Evolutionary conservation across 2,797 vertebrate genomes (phyloP), one percentile per base, ranked within the genome.

Genomic region (Rhynchotus rufescens): DNA sequence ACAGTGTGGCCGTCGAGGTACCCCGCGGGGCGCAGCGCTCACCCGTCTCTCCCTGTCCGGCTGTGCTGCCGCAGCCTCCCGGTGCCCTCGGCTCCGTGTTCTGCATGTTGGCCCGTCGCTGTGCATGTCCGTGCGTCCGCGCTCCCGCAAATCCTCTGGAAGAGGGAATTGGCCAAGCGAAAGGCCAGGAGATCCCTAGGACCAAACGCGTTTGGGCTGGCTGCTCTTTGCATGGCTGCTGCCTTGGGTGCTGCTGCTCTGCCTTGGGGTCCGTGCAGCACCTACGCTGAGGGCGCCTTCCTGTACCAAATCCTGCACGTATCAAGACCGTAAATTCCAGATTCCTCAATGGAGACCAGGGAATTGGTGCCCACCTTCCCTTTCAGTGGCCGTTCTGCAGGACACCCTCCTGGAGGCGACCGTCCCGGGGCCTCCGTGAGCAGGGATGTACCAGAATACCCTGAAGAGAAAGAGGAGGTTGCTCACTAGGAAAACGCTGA

Each of bases 1-100:
- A 98, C 98, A 98, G 98, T 87, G 98, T 98, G 79, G 99, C 99
- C 34, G 98, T 99, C 30, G 98, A 99, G 99, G 99, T 99, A 98
- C 94, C 88, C 97, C 64, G 25, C 12, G n/a, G 90, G 93, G 77
- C 60, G 2, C 92, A n/a, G 79, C 81, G 57, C 90, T 59, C 84
- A 22, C 26, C 0, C 16, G 17, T 54, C 52, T 12, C 80, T 34
- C 61, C 62, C 90, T 71, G 40, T 44, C 75, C 28, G 0, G 86
- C 69, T 94, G 14, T 65, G 32, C 73, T 75, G 9, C 12, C 47
- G 77, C 52, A 4, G 74, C 28, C 20, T 26, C 65, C 30, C 12
- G 6, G 3, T 7, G 8, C 54, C 62, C 12, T 36, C 36, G 36
- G 36, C 36, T 36, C 36, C 36, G 36, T 36, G 36, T 36, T 36